These are phyloP conservation scores for Actias luna DNA, from an alignment of 2,888 invertebrate genomes.

Conservation along the genomic window DNA sequence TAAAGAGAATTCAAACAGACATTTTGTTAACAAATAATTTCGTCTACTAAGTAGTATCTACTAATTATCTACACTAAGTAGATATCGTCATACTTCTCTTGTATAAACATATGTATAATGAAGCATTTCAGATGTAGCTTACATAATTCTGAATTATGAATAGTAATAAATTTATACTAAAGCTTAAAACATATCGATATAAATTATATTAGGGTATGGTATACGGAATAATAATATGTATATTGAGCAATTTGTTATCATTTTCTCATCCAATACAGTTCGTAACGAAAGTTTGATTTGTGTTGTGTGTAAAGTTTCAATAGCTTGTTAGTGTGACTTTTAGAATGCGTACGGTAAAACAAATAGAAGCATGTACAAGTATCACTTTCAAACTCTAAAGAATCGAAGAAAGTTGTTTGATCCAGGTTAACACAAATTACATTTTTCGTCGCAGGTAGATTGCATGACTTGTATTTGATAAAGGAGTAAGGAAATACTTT, in stretches of 20 bases:
- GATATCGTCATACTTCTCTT: neutral
- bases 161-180: no score
- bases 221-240: neutral
- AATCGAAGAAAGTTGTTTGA: neutral
- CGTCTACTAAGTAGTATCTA: no score
- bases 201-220: no score
- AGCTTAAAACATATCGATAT: neutral
- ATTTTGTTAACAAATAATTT: neutral
- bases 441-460: neutral
- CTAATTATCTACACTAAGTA: no score
- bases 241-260: neutral
- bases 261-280: neutral
- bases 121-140: neutral
- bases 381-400: neutral
- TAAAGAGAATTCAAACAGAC: neutral
- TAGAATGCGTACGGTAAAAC: neutral
- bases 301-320: neutral
- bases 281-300: neutral
- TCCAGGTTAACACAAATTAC: constrained; percentile 1
- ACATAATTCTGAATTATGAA: neutral
- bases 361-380: neutral
- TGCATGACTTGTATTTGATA: constrained; percentile 1
- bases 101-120: neutral
- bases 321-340: neutral
- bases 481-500: constrained; percentile 1